Percentiles rank a stretch among this genome's conserved stretches.
phyloP scores from a whole-genome alignment of 2,888 invertebrate species.

The Cantharis flavilabris region DNA sequence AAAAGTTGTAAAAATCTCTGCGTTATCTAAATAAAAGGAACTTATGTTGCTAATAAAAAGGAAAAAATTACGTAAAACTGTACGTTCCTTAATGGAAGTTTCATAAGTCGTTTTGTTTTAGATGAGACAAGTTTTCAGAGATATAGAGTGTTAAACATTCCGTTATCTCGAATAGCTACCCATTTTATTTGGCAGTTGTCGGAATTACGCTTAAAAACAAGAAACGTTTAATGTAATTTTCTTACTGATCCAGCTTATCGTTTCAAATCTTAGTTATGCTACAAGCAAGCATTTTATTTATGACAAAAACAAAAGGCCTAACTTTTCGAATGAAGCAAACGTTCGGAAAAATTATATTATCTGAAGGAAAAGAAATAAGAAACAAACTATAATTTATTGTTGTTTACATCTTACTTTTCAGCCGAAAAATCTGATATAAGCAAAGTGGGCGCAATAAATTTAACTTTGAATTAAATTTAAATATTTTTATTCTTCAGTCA shows the following conservation, averaged over 20 bases:
- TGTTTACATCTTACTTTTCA: conserved; percentile 26
- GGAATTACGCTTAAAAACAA: conserved; percentile 17
- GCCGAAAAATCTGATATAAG: conserved; percentile 20
- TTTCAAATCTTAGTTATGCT: conserved; percentile 7
- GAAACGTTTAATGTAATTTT: conserved; percentile 14
- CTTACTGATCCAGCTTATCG: conserved; percentile 10
- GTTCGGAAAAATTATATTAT: conserved; percentile 12
- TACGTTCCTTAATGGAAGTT: conserved; percentile 10
- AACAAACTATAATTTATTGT: conserved; percentile 24
- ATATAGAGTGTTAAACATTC: conserved; percentile 20
- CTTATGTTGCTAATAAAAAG: neutral
- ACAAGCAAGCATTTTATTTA: conserved; percentile 4
- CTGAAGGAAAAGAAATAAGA: neutral
- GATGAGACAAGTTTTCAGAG: conserved; percentile 16
- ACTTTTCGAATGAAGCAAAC: conserved; percentile 3
- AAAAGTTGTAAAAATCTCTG: neutral
- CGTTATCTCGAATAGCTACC: conserved; percentile 5
- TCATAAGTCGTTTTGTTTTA: conserved; percentile 19
- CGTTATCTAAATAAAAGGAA: neutral
- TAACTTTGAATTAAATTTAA: neutral
- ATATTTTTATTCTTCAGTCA: neutral
- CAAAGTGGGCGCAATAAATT: neutral
- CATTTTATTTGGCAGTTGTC: conserved; percentile 13
- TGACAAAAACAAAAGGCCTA: conserved; percentile 13
- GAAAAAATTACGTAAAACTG: conserved; percentile 6